Percentiles rank a stretch among this genome's conserved stretches.
phyloP scores from a whole-genome alignment of 2,113 vertebrate species.

The Coptodon bakossiorum region DNA sequence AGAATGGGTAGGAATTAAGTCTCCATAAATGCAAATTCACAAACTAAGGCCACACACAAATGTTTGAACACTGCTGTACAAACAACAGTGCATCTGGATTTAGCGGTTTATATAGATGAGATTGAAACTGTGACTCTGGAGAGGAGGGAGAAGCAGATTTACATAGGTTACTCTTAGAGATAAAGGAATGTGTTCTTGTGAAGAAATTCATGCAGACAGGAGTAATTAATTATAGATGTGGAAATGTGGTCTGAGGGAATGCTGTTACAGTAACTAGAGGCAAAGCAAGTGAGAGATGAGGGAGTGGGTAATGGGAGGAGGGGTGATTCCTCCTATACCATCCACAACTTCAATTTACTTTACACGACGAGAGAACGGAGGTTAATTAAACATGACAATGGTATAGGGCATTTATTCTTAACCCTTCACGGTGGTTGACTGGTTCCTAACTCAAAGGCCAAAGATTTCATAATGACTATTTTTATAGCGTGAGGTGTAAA shows the following conservation, averaged over 20 bases:
- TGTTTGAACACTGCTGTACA: neutral
- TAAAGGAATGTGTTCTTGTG: conserved; percentile 37
- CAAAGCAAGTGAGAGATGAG: conserved; percentile 28
- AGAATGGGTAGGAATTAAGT: neutral
- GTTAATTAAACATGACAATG: conserved; percentile 68
- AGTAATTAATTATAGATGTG: conserved; percentile 74
- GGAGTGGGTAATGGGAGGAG: neutral
- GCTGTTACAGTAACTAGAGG: conserved; percentile 66
- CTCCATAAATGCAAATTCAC: conserved; percentile 4
- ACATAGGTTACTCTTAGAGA: conserved; percentile 28
- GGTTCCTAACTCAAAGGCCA: conserved; percentile 54
- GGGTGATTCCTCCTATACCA: neutral
- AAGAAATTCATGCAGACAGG: conserved; percentile 60
- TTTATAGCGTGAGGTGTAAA: conserved; percentile 21
- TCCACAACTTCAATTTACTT: conserved; percentile 65
- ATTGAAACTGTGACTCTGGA: neutral
- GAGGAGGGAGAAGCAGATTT: conserved; percentile 6
- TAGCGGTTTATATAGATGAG: conserved; percentile 18
- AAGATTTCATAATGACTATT: conserved; percentile 40
- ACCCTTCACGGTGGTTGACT: conserved; percentile 36
- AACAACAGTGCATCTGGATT: neutral
- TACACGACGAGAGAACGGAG: conserved; percentile 48
- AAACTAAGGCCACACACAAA: neutral
- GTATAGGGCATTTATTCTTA: conserved; percentile 39
- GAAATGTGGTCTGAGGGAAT: conserved; percentile 57